phyloP scores from a whole-genome alignment of 2,797 vertebrate species.

The Oceanodroma leucorhoa region DNA sequence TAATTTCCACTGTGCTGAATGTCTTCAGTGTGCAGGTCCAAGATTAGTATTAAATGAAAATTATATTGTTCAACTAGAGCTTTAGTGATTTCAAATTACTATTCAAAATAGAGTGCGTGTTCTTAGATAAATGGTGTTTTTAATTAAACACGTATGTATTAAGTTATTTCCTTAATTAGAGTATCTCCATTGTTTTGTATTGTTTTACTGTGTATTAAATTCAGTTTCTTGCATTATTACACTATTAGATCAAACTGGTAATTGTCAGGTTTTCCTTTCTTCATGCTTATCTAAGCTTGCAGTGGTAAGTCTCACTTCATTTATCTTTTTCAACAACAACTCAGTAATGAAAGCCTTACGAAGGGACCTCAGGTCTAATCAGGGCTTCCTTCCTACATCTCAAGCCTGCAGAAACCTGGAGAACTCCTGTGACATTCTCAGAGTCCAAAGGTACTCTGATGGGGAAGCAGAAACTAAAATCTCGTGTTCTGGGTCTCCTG shows the following conservation, averaged over 20 bases:
- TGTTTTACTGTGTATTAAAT: slow-evolving; percentile 21
- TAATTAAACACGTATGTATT: slow-evolving; percentile 35
- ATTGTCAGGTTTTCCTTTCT: slow-evolving; percentile 25
- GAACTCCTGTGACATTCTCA: not conserved
- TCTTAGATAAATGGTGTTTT: slow-evolving; percentile 19
- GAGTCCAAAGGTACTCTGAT: not conserved
- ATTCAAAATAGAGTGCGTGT: slow-evolving; percentile 5
- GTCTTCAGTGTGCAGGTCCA: not conserved
- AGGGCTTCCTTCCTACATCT: not conserved
- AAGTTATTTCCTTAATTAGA: slow-evolving; percentile 56
- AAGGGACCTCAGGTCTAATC: not conserved
- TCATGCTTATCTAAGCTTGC: slow-evolving; percentile 3
- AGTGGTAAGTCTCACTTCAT: not conserved
- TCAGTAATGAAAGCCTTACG: not conserved
- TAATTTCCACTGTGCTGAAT: not conserved
- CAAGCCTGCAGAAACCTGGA: not conserved
- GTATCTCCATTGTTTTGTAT: slow-evolving; percentile 3
- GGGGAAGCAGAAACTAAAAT: not conserved
- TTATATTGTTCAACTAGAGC: not conserved
- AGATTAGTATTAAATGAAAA: slow-evolving; percentile 21
- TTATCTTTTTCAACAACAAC: not conserved
- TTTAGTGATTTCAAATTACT: slow-evolving; percentile 31
- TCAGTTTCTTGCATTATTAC: slow-evolving; percentile 13
- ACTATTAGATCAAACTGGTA: slow-evolving; percentile 23
- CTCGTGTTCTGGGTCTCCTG: not conserved